Evolutionary conservation across 2,888 invertebrate genomes (phyloP), one percentile per base, ranked within the genome.

Genomic region (Lithophane semibrunnea): DNA sequence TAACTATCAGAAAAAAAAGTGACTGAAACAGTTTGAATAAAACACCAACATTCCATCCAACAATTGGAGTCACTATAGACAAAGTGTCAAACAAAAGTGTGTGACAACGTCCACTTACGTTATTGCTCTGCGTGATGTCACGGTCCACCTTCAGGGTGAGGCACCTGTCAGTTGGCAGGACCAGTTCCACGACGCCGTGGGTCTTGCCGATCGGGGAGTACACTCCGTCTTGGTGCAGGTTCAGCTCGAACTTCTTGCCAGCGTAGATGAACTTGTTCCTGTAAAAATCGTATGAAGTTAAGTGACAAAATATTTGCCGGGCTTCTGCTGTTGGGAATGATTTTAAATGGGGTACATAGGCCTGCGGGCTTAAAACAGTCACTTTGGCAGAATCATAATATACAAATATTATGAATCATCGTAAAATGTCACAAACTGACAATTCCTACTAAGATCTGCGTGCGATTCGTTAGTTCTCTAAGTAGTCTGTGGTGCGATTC

Each of bases 181-280:
- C 93, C 0, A 97, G 63, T 70, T 97, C 97, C 0, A 95, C 87
- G n/a, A 92, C 88, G 1, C 91, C 93, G 49, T 91, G 88, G 0
- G 90, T 90, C 76, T 95, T 95, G 77, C 96, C 95, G 1, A 88
- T 84, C 1, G 90, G 56, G 0, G 83, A 75, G 24, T 90, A 67
- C 0, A 84, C 88, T 10, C 94, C 94, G 3, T 93, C 93, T 29
- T 92, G 88, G 68, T 91, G 91, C 0, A 96, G 70, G 83, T 95
- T 95, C 16, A 96, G 61, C 77, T 96, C 96, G 0, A 94, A 92
- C 75, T 92, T 94, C 87, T 97, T 94, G 63, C 94, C 96, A 8
- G 89, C 91, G 85, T 97, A 94, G 29, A 93, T 93, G 21, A 97
- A 80, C 60, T 95, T 95, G 91, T 97, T 97, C 91, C 97, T 97